Evolutionary conservation across 2,113 vertebrate genomes (phyloP), one percentile per base, ranked within the genome.

Genomic region (Bos indicus): DNA sequence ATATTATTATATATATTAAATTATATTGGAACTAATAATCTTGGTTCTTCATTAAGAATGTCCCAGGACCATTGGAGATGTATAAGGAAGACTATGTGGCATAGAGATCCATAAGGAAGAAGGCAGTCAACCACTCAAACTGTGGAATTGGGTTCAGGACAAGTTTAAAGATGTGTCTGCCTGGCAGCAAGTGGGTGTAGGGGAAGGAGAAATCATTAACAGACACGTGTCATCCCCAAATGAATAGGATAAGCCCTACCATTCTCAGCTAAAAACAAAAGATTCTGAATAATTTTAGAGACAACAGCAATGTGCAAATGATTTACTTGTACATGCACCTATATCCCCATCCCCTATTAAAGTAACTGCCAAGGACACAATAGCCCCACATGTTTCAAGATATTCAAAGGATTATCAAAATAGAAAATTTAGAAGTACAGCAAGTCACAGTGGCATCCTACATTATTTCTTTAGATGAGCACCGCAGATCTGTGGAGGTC

Each of bases 361-460:
- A 89, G 15, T 90, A 62, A 89, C 57, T 57, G 3, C 5, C 40
- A 43, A 26, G 71, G 46, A 46, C 12, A 62, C 78, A 62, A 51
- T 56, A 81, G 14, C 8, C 12, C n/a, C 16, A 16, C 7, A 64
- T 78, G 23, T 91, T 90, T 93, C 16, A 52, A 93, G 48, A 51
- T 82, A 85, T 30, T 6, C 23, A 95, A 93, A 80, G 25, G 23
- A 88, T 71, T 59, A 86, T 90, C 40, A 52, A 81, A 94, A 81
- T 67, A 90, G 90, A 88, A 88, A 95, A 67, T 83, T 28, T 83
- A 93, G 48, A 52, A 30, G 17, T 33, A 54, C 71, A 85, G 19
- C 28, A 86, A 59, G 26, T 92, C 85, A 83, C 28, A 64, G 62
- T 80, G 25, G 7, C 2, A 85, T 56, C 15, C 15, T 57, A 88